Evolutionary conservation across 2,797 vertebrate species (phyloP).

Genomic region (Bovichtus diacanthus): DNA sequence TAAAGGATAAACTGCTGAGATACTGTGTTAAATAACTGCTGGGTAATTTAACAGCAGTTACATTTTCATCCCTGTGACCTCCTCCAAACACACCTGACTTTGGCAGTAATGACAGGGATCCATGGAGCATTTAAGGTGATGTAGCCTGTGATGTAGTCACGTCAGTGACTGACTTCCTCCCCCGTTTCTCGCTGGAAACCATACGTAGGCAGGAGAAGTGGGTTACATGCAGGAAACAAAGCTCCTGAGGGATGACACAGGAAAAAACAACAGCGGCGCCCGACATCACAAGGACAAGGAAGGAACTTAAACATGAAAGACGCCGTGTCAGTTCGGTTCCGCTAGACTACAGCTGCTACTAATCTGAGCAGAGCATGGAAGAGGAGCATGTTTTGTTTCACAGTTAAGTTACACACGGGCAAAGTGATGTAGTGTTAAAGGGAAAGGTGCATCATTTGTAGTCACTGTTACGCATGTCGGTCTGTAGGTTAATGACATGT

Average conservation of each 20-base stretch:
- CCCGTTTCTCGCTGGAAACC: constrained; percentile 33
- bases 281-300: constrained; percentile 22
- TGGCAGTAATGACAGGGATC: constrained; percentile 2
- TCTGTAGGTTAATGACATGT: too few species aligned
- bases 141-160: constrained; percentile 27
- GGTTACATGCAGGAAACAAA: constrained; percentile 65
- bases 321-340: constrained; percentile 52
- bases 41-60: constrained; percentile 18
- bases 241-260: constrained; percentile 54
- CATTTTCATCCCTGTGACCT: constrained; percentile 18
- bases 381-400: constrained; percentile 40
- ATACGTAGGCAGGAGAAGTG: constrained; percentile 60
- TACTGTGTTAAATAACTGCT: constrained; percentile 43
- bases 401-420: constrained; percentile 16
- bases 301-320: constrained; percentile 48
- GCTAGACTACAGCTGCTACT: constrained; percentile 60
- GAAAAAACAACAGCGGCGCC: constrained; percentile 30
- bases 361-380: constrained; percentile 45
- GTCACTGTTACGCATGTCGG: too few species aligned
- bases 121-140: constrained; percentile 40
- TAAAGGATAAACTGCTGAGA: constrained; percentile 38
- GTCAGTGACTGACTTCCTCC: constrained; percentile 48
- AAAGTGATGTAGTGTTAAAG: constrained; percentile 26
- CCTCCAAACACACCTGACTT: constrained; percentile 27
- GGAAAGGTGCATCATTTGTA: not conserved